Conservation (phyloP, 2,113 vertebrate genomes). For the Chascanopsetta lugubris region DNA sequence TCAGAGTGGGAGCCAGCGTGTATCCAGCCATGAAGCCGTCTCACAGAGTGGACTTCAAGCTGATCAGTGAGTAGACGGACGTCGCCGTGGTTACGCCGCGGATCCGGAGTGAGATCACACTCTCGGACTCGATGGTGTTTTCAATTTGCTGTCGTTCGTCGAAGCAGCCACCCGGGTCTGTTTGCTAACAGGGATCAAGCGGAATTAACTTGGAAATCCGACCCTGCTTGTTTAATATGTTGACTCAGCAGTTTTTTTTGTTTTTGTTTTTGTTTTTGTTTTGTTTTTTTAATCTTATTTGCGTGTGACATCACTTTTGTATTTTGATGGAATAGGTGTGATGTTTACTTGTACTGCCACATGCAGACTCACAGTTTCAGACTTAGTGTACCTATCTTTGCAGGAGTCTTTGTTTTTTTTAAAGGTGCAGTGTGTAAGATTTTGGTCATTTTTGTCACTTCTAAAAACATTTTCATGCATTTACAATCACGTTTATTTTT, state of each 20-base stretch:
- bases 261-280: too few species aligned
- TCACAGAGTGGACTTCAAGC: constrained; percentile 73
- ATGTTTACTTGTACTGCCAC: constrained; percentile 2
- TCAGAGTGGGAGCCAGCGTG: constrained; percentile 68
- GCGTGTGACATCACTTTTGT: background rate
- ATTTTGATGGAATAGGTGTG: background rate
- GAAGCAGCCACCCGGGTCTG: too few species aligned
- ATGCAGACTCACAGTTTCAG: background rate
- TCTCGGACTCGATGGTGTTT: background rate
- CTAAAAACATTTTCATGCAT: background rate
- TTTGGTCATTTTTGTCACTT: background rate
- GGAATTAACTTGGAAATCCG: too few species aligned
- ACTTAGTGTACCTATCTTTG: background rate
- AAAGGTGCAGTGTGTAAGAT: too few species aligned
- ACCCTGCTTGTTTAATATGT: too few species aligned
- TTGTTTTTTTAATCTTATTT: too few species aligned
- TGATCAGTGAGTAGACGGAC: constrained; percentile 79
- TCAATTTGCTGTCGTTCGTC: background rate
- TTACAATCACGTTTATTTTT: background rate
- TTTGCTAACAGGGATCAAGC: too few species aligned
- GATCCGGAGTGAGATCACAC: background rate
- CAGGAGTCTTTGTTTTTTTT: background rate
- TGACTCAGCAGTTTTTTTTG: too few species aligned
- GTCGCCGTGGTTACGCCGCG: constrained; percentile 3
- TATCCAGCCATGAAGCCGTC: constrained; percentile 78